These are phyloP conservation scores for Catocala nupta DNA, from an alignment of 2,888 invertebrate species.

Conservation along the genomic window DNA sequence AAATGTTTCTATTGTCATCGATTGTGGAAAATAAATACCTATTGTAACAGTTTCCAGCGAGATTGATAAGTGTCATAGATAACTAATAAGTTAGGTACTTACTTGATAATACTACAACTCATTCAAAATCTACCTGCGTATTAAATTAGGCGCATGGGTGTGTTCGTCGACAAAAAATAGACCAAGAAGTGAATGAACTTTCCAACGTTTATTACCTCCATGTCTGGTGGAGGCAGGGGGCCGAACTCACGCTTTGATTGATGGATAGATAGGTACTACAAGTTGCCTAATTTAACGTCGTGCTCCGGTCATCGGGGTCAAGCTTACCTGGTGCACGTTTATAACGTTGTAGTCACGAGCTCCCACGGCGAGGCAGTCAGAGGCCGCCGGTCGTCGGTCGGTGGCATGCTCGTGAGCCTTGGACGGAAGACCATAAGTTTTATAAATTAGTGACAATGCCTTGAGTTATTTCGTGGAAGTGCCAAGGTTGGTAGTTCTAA, in stretches of 20 bases:
- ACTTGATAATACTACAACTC: constrained; percentile 18
- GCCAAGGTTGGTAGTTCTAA: constrained; percentile 83
- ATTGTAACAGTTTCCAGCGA: constrained; percentile 25
- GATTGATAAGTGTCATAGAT: constrained; percentile 11
- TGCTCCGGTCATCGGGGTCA: constrained; percentile 65
- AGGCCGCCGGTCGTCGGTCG: constrained; percentile 40
- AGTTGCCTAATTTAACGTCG: constrained; percentile 61
- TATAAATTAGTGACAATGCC: constrained; percentile 86
- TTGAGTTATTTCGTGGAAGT: constrained; percentile 83
- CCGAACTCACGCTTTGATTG: constrained; percentile 65
- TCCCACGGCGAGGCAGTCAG: constrained; percentile 46
- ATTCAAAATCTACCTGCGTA: constrained; percentile 41
- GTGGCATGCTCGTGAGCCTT: constrained; percentile 61
- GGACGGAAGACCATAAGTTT: constrained; percentile 79
- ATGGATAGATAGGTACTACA: constrained; percentile 58
- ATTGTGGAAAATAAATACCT: constrained; percentile 9
- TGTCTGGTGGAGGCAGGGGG: constrained; percentile 59
- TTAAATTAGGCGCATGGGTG: constrained; percentile 35
- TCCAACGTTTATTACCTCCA: constrained; percentile 64
- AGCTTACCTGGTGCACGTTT: constrained; percentile 55
- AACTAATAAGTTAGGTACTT: no score
- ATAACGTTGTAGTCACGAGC: constrained; percentile 56
- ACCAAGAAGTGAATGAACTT: constrained; percentile 77
- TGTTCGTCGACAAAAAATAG: constrained; percentile 66
- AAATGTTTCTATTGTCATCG: constrained; percentile 21